phyloP scores from a whole-genome alignment of 2,797 vertebrate genomes.

The Myoxocephalus aenaeus region DNA sequence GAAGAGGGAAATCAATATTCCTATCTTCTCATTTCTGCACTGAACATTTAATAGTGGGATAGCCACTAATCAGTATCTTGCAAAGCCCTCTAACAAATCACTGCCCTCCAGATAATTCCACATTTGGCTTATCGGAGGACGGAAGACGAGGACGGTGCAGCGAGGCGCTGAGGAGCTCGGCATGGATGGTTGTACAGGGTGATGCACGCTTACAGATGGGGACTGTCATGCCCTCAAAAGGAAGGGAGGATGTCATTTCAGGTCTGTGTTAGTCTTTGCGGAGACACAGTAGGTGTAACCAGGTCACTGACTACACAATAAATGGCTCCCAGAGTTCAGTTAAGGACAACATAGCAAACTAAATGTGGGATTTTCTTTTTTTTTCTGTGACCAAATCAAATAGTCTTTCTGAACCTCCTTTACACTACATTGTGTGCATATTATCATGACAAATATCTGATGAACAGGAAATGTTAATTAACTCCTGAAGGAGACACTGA shows the following conservation, averaged over 20 bases:
- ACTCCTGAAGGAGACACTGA: slow-evolving; percentile 30
- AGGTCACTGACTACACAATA: not conserved
- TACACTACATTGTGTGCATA: slow-evolving; percentile 4
- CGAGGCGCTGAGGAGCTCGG: not conserved
- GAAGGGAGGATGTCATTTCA: not conserved
- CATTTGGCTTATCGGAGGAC: slow-evolving; percentile 11
- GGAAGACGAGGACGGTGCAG: not conserved
- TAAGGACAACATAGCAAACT: not conserved
- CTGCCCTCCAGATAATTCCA: slow-evolving; percentile 18
- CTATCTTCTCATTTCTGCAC: not conserved
- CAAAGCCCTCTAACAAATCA: slow-evolving; percentile 13
- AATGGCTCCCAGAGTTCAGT: slow-evolving; percentile 14
- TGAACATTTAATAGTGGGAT: not conserved
- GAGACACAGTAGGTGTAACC: slow-evolving; percentile 16
- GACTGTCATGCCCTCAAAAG: slow-evolving; percentile 3
- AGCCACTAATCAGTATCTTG: slow-evolving; percentile 4
- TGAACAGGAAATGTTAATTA: slow-evolving; percentile 34
- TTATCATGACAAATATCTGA: slow-evolving; percentile 26
- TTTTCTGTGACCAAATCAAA: not conserved
- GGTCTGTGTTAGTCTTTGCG: slow-evolving; percentile 14
- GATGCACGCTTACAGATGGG: not conserved
- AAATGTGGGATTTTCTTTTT: not conserved
- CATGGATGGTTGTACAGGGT: not conserved
- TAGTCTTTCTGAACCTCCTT: not conserved
- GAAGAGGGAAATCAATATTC: slow-evolving; percentile 39